Conservation (phyloP, 2,797 vertebrate species). For the Borostomias antarcticus region DNA sequence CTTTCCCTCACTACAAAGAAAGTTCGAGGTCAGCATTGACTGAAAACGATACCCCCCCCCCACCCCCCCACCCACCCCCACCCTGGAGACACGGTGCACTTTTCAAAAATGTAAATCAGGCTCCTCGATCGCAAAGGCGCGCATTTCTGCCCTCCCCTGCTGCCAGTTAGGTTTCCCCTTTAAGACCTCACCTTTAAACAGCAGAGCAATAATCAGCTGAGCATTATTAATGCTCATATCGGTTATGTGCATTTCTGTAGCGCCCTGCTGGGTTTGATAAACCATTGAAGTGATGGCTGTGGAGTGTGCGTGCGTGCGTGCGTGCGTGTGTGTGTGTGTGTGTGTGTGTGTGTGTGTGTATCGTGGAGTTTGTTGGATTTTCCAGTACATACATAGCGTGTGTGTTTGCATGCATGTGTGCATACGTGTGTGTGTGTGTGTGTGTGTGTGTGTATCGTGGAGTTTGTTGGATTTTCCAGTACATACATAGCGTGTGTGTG, state of each 20-base stretch:
- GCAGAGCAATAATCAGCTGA: slow-evolving; percentile 80
- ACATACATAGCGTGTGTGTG: background rate
- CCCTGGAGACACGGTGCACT: slow-evolving; percentile 73
- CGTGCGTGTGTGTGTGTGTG: background rate
- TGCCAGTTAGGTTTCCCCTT: slow-evolving; percentile 61
- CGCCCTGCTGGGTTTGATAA: slow-evolving; percentile 61
- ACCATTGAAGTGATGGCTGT: slow-evolving; percentile 58
- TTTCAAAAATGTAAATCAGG: slow-evolving; percentile 81
- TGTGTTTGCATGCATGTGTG: background rate
- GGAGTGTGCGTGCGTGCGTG: background rate
- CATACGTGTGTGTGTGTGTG: slow-evolving; percentile 7
- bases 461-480: too few species aligned
- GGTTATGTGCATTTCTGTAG: slow-evolving; percentile 68
- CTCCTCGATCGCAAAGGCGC: background rate
- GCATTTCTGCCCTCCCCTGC: slow-evolving; percentile 29
- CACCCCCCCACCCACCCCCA: slow-evolving; percentile 51
- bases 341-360: background rate
- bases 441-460: background rate
- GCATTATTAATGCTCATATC: slow-evolving; percentile 82
- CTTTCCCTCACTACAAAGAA: slow-evolving; percentile 70
- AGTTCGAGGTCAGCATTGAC: slow-evolving; percentile 78
- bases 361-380: too few species aligned
- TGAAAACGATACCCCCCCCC: slow-evolving; percentile 71
- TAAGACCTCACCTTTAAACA: slow-evolving; percentile 81
- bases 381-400: too few species aligned